These are phyloP conservation scores for Thymelicus acteon DNA, from an alignment of 2,888 invertebrate species.

Conservation along the genomic window DNA sequence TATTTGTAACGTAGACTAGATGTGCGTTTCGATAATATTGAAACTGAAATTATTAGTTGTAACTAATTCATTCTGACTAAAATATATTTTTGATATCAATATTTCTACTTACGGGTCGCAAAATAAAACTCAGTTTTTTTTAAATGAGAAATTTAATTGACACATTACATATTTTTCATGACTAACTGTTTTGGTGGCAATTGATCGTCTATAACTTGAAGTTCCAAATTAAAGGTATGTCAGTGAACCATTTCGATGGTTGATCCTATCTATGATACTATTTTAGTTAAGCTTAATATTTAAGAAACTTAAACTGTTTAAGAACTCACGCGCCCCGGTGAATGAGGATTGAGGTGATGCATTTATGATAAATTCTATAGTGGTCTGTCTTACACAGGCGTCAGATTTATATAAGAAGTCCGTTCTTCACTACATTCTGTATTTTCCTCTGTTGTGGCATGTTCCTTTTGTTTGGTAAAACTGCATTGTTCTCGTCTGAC, in stretches of 20 bases:
- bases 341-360: background rate
- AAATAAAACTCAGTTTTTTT: conserved; percentile 1
- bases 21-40: conserved; percentile 52
- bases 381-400: background rate
- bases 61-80: conserved; percentile 45
- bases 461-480: conserved; percentile 41
- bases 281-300: conserved; percentile 24
- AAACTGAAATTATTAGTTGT: conserved; percentile 59
- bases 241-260: conserved; percentile 28
- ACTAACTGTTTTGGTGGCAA: background rate
- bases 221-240: conserved; percentile 1
- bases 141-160: background rate
- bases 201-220: background rate
- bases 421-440: conserved; percentile 7
- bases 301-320: background rate
- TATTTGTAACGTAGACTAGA: conserved; percentile 60
- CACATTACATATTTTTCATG: background rate
- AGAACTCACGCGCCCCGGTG: background rate
- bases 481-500: conserved; percentile 52
- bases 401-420: background rate
- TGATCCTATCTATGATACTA: conserved; percentile 21
- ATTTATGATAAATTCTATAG: conserved; percentile 35
- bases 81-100: conserved; percentile 41
- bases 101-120: conserved; percentile 33
- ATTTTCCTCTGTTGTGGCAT: conserved; percentile 38